These are phyloP conservation scores for Aporrectodea caliginosa DNA, from an alignment of 1,140 invertebrate genomes.

Conservation along the genomic window DNA sequence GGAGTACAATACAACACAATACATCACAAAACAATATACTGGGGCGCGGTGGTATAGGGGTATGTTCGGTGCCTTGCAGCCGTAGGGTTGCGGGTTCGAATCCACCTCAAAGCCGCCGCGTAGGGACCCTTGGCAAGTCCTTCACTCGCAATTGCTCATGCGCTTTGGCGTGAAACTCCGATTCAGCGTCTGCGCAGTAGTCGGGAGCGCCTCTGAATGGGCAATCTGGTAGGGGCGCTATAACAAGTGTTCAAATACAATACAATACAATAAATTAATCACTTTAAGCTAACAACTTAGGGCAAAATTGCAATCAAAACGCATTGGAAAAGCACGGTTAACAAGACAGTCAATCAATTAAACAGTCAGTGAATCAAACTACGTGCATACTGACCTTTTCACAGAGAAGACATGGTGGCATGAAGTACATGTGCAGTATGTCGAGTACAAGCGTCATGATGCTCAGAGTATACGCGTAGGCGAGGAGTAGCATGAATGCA, in stretches of 20 bases:
- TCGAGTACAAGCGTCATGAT: slow-evolving; percentile 38
- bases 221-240: too few relatives aligned
- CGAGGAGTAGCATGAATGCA: slow-evolving; percentile 45
- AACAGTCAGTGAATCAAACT: background rate
- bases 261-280: background rate
- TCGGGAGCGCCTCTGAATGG: too few relatives aligned
- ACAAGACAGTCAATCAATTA: background rate
- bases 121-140: too few relatives aligned
- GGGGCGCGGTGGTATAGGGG: too few relatives aligned
- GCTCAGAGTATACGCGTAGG: slow-evolving; percentile 46
- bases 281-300: background rate
- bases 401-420: slow-evolving; percentile 8
- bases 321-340: background rate
- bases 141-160: too few relatives aligned
- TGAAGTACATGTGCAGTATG: background rate
- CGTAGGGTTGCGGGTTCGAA: too few relatives aligned
- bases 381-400: background rate
- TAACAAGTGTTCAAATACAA: too few relatives aligned
- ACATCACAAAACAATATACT: slow-evolving; percentile 9
- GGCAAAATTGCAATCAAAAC: slow-evolving; percentile 2
- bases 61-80: too few relatives aligned
- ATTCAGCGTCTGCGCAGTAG: too few relatives aligned
- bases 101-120: too few relatives aligned
- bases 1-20: background rate
- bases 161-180: too few relatives aligned